Evolutionary conservation across 2,797 vertebrate species (phyloP), one percentile per base, ranked within the genome.

Genomic region (Sebastes elongatus): DNA sequence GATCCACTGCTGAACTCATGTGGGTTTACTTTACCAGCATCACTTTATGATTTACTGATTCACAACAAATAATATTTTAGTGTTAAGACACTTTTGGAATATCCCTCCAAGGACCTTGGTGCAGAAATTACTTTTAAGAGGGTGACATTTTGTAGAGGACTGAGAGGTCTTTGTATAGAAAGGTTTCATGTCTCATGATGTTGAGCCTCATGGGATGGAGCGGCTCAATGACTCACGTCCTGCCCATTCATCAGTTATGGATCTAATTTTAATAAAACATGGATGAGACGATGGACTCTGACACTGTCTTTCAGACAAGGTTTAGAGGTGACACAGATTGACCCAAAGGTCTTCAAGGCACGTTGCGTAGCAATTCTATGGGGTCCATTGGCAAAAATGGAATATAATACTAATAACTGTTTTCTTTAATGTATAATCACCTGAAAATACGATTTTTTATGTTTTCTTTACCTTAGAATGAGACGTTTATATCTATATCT

Each of bases 81-180:
- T 25, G 13, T 59, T 35, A 7, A 2, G 13, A 60, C 0, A 57
- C 42, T 64, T 78, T 18, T 65, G 56, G 63, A 53, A 22, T 14
- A 46, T 10, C 10, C 10, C 7, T 35, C 28, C 30, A 13, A 55
- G 16, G 20, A 56, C 55, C n/a, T 16, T n/a, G 2, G 22, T 30
- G 8, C 5, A 76, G 61, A 66, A 23, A 55, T 53, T 30, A 25
- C 55, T 66, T 64, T 62, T 18, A 66, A 74, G 20, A 20, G 13
- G 3, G 1, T 46, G 65, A 60, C 10, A 18, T 67, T 49, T 71
- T 38, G 4, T 7, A 10, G 57, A 52, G 9, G 20, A 88, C 76
- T 81, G 70, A 65, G 62, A 60, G 10, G 53, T 62, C 66, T 83
- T 81, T 85, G 80, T 83, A 9, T 18, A 32, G 10, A 81, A 79